Evolutionary conservation across 2,888 invertebrate species (phyloP).

Genomic region (Fissipunctia ypsillon): DNA sequence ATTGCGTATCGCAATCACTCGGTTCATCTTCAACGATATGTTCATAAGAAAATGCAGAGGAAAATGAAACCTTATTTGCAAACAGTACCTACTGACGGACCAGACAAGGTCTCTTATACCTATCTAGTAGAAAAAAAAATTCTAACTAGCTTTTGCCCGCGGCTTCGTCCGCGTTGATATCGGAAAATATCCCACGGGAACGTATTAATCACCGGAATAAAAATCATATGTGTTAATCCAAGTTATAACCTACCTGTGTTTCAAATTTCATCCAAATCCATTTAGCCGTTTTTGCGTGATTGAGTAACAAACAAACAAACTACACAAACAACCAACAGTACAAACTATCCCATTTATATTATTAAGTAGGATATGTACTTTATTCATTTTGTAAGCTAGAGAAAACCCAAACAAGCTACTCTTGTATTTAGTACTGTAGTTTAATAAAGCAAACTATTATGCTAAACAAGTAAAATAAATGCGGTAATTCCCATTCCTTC

Average conservation of each 20-base stretch:
- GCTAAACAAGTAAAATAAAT: neutral
- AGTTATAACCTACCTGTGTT: too few species aligned
- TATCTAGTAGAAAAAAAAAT: too few species aligned
- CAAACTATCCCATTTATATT: too few species aligned
- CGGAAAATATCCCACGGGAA: too few species aligned
- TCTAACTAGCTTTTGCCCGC: neutral
- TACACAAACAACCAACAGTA: too few species aligned
- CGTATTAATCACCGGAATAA: too few species aligned
- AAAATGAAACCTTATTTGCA: neutral
- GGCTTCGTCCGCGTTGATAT: too few species aligned
- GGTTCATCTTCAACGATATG: too few species aligned
- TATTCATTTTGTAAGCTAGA: neutral
- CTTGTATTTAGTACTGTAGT: neutral
- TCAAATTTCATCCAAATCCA: too few species aligned
- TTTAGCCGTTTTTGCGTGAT: too few species aligned
- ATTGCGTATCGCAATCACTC: neutral
- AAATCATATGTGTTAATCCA: too few species aligned
- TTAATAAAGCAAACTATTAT: neutral
- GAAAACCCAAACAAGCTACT: neutral
- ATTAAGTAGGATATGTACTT: neutral
- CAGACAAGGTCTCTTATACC: neutral
- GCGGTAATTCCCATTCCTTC: neutral
- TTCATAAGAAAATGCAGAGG: neutral
- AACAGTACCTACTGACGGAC: neutral
- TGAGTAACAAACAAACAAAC: too few species aligned